Evolutionary conservation across 2,797 vertebrate genomes (phyloP), one percentile per base, ranked within the genome.

Genomic region (Darevskia nairensis): DNA sequence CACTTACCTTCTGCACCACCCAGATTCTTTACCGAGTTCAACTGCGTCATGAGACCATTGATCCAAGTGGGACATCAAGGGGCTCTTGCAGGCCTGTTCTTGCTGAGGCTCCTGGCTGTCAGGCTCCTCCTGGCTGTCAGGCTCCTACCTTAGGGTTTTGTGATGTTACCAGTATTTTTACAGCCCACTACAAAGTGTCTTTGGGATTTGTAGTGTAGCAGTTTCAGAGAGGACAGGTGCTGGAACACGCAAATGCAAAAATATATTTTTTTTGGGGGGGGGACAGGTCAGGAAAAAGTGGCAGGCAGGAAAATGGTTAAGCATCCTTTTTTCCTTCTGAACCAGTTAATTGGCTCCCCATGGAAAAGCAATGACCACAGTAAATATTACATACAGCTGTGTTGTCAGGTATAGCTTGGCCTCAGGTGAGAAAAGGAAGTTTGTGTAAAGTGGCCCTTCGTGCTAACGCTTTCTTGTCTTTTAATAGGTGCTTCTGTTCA

Each of bases 11-110:
- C 95, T 0, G 93, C 72, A 0, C 94, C 0, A 1, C 86, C 87
- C 1, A 98, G 96, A 77, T 97, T 98, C 95, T 98, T 98, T 68
- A 98, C 97, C 0, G 98, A 96, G 61, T 97, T 97, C 90, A 98
- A 96, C 64, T 0, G 95, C 86, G 19, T 97, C 95, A 0, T 98
- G 97, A 44, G 98, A 95, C 98, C 98, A 98, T 90, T 98, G 98
- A 72, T 98, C 98, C 0, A 98, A 97, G n/a, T 98, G 96, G 79
- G 94, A 0, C 0, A 94, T 93, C 77, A 95, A n/a, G 17, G 96
- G 86, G 74, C 91, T 90, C 86, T 97, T 97, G 94, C 96, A 97
- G 82, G 95, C 78, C 90, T 96, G 95, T 92, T 98, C 96, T 89
- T 88, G 87, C 76, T 96, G 94, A 0, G 97, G 96, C 89, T 97